These are phyloP conservation scores for Dione juno DNA, from an alignment of 2,888 invertebrate genomes.

Conservation along the genomic window DNA sequence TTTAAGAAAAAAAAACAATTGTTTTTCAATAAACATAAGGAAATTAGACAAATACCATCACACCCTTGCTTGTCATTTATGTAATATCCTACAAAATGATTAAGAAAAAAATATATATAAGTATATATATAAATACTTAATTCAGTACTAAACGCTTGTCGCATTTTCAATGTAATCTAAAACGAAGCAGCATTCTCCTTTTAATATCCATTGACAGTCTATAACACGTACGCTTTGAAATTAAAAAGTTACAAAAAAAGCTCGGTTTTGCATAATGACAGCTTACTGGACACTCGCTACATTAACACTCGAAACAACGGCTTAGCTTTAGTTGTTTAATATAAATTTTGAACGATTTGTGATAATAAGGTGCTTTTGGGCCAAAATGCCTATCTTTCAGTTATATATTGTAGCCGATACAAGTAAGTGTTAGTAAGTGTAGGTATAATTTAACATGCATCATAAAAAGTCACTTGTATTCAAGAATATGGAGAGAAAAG, in stretches of 20 bases:
- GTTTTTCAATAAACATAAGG: background rate
- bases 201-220: constrained; percentile 51
- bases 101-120: background rate
- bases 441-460: too few relatives aligned
- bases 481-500: too few relatives aligned
- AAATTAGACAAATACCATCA: constrained; percentile 1
- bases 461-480: too few relatives aligned
- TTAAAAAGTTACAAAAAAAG: constrained; percentile 60
- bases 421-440: too few relatives aligned
- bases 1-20: background rate
- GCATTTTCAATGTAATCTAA: constrained; percentile 16
- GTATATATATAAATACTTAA: constrained; percentile 7
- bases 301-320: background rate
- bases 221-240: constrained; percentile 63
- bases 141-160: background rate
- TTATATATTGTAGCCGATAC: too few relatives aligned
- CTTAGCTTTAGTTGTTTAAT: background rate
- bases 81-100: background rate
- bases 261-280: constrained; percentile 72
- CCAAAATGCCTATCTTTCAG: too few relatives aligned
- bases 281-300: constrained; percentile 52
- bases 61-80: background rate
- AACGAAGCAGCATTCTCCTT: constrained; percentile 24
- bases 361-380: too few relatives aligned
- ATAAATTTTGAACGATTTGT: too few relatives aligned